These are phyloP conservation scores for Coptodon bakossiorum DNA, from an alignment of 2,113 vertebrate species.

Conservation along the genomic window DNA sequence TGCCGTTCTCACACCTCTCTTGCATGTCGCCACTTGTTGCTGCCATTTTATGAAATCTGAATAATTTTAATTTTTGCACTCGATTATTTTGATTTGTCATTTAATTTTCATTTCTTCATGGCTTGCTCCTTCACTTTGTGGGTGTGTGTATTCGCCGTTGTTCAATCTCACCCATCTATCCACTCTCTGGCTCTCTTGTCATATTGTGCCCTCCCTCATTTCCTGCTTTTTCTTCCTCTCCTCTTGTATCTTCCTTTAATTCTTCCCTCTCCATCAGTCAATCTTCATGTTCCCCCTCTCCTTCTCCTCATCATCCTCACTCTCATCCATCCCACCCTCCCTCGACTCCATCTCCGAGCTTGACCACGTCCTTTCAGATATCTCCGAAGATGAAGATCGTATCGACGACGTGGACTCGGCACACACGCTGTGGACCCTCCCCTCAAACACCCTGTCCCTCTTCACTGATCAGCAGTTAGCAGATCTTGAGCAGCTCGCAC, in stretches of 20 bases:
- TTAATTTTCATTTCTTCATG: background rate
- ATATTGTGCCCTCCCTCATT: background rate
- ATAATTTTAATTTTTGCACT: background rate
- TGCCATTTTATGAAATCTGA: constrained; percentile 17
- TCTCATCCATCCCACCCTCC: constrained; percentile 71
- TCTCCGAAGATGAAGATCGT: constrained; percentile 81
- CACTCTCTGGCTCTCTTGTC: background rate
- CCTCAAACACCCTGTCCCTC: constrained; percentile 13
- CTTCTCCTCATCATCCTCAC: constrained; percentile 70
- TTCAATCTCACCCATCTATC: background rate
- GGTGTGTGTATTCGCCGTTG: background rate
- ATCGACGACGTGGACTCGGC: constrained; percentile 28
- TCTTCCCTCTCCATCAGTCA: constrained; percentile 55
- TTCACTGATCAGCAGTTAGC: constrained; percentile 13
- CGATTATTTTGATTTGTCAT: background rate
- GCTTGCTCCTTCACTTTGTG: background rate
- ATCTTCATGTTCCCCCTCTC: constrained; percentile 75
- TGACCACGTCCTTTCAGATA: constrained; percentile 83
- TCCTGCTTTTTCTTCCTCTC: background rate
- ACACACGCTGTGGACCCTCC: constrained; percentile 28
- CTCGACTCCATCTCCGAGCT: constrained; percentile 81
- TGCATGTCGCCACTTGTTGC: constrained; percentile 6
- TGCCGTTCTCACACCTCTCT: background rate
- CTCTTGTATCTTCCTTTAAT: background rate
- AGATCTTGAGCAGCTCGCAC: background rate